Evolutionary conservation across 2,113 vertebrate genomes (phyloP).

Genomic region (Gavia stellata): DNA sequence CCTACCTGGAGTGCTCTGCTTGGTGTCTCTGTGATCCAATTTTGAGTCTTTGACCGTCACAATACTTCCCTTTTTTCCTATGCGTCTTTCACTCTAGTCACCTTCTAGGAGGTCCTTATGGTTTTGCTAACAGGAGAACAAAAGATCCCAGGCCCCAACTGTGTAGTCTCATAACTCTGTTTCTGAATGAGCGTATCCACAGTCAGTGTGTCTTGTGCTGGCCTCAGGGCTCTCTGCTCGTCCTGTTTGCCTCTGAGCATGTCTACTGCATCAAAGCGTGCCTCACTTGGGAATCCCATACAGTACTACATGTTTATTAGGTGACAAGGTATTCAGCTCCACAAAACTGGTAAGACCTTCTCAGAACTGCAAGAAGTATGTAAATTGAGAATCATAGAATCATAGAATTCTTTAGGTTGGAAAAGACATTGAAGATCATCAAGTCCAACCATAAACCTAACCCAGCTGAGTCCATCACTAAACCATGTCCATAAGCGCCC

Average conservation of each 20-base stretch:
- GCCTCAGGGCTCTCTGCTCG: neutral
- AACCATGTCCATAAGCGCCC: too few relatives aligned
- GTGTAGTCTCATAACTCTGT: neutral
- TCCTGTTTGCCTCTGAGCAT: neutral
- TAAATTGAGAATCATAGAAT: too few relatives aligned
- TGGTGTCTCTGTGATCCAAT: neutral
- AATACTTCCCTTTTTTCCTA: neutral
- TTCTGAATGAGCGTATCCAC: neutral
- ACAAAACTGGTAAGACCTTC: neutral
- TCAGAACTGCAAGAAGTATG: neutral
- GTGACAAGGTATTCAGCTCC: neutral
- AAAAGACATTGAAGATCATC: too few relatives aligned
- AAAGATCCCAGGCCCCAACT: neutral
- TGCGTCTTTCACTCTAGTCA: rapidly evolving
- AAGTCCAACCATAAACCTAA: too few relatives aligned
- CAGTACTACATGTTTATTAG: rapidly evolving
- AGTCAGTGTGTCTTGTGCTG: neutral
- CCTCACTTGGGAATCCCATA: neutral
- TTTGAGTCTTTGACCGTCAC: neutral
- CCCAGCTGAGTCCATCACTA: too few relatives aligned
- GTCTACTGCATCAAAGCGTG: neutral
- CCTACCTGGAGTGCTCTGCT: neutral
- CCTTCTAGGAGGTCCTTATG: neutral
- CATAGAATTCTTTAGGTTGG: too few relatives aligned
- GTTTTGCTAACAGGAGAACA: neutral